Percentiles rank a stretch among this genome's conserved stretches.
These are phyloP conservation scores for Drosophila austrosaltans DNA, from an alignment of 2,888 invertebrate genomes.

Conservation along the genomic window DNA sequence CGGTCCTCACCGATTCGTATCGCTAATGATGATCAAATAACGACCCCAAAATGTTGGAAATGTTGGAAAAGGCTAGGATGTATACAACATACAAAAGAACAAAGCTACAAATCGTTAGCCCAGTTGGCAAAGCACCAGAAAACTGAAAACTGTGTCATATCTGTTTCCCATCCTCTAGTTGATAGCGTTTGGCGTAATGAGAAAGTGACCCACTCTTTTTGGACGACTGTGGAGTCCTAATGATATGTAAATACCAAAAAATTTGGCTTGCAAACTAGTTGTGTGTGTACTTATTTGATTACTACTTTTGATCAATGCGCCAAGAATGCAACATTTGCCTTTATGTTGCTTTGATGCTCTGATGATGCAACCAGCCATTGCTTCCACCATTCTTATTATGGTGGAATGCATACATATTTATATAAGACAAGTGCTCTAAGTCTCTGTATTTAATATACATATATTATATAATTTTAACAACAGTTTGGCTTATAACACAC, in stretches of 20 bases:
- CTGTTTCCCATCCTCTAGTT: constrained; percentile 15
- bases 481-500: too few species aligned
- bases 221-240: constrained; percentile 56
- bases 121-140: constrained; percentile 72
- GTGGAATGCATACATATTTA: too few species aligned
- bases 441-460: too few species aligned
- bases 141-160: constrained; percentile 61
- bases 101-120: constrained; percentile 72
- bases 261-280: constrained; percentile 50
- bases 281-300: constrained; percentile 56
- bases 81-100: constrained; percentile 34
- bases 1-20: constrained; percentile 66
- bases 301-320: constrained; percentile 62
- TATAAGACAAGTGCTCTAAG: neutral
- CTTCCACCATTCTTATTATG: neutral
- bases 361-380: neutral
- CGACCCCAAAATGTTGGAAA: constrained; percentile 54
- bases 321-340: constrained; percentile 42
- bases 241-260: constrained; percentile 74
- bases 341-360: constrained; percentile 15
- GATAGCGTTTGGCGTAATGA: constrained; percentile 64
- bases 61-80: constrained; percentile 12
- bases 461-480: too few species aligned
- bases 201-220: constrained; percentile 34
- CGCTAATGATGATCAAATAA: constrained; percentile 79